Percentiles rank a stretch among this genome's conserved stretches.
These are phyloP conservation scores for Magallana ariakensis DNA, from an alignment of 1,140 invertebrate species.

Conservation along the genomic window DNA sequence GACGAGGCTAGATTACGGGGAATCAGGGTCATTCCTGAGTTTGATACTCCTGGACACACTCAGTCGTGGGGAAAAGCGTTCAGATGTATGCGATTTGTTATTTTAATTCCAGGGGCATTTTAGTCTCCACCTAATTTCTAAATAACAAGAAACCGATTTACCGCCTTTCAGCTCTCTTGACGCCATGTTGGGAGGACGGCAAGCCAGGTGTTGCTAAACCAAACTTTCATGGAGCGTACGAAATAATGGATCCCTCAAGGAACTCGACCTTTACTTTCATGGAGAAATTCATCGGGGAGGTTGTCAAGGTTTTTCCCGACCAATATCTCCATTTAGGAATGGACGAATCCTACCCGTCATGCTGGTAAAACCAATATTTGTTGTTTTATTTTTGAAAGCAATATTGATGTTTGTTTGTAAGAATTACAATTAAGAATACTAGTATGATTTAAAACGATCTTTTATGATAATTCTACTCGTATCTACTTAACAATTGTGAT, in stretches of 20 bases:
- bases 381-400: not conserved
- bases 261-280: constrained; percentile 73
- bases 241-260: constrained; percentile 73
- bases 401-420: no score
- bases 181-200: constrained; percentile 82
- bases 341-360: constrained; percentile 92
- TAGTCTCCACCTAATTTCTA: no score
- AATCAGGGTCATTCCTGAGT: constrained; percentile 93
- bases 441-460: no score
- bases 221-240: constrained; percentile 55
- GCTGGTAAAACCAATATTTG: constrained; percentile 85
- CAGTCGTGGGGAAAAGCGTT: constrained; percentile 89
- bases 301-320: constrained; percentile 74
- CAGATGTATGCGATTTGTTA: constrained; percentile 78
- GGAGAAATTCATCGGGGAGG: constrained; percentile 70
- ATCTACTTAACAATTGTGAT: no score
- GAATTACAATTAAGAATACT: no score
- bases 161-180: constrained; percentile 82
- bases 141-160: no score
- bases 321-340: constrained; percentile 84
- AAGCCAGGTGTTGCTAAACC: constrained; percentile 53
- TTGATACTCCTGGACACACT: constrained; percentile 94
- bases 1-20: constrained; percentile 89
- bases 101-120: not conserved
- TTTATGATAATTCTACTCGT: no score